A percentile compares a stretch with the other conserved stretches of the same genome.
Evolutionary conservation across 2,888 invertebrate species (phyloP).

Genomic region (Chrysina gloriosa): DNA sequence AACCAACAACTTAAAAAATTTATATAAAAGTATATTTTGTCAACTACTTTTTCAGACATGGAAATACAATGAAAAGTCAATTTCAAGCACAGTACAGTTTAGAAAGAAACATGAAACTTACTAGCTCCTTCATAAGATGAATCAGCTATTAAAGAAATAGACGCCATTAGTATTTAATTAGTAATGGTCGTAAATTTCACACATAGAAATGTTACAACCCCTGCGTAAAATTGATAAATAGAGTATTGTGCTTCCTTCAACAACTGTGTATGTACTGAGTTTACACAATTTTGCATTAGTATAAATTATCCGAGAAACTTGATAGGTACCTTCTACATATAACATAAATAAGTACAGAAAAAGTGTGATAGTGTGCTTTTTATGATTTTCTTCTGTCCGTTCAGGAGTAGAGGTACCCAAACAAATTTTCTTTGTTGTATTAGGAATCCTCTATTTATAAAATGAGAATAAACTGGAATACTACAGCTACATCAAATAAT

Average conservation of each 20-base stretch:
- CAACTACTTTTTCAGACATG: constrained; percentile 3
- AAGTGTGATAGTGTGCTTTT: no score
- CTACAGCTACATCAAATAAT: constrained; percentile 19
- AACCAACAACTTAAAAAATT: no score
- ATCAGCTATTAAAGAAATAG: constrained; percentile 60
- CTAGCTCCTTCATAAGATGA: constrained; percentile 70
- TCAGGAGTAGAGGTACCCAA: no score
- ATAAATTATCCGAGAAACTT: no score
- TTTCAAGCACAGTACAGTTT: constrained; percentile 9
- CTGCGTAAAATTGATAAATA: constrained; percentile 5
- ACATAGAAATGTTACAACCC: background rate
- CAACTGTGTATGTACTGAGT: no score
- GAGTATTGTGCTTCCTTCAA: no score
- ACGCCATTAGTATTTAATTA: constrained; percentile 17
- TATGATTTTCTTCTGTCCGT: no score
- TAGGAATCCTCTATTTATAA: constrained; percentile 20
- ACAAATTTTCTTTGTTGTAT: background rate
- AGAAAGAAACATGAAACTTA: constrained; percentile 63
- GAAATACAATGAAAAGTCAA: background rate
- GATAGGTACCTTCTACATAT: no score
- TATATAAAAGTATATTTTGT: background rate
- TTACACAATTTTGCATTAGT: no score
- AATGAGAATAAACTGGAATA: background rate
- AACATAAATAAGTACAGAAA: no score
- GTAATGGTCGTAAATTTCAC: background rate